Base-by-base conservation (phyloP, 2,888 invertebrate species). In the Agrotis clavis region DNA sequence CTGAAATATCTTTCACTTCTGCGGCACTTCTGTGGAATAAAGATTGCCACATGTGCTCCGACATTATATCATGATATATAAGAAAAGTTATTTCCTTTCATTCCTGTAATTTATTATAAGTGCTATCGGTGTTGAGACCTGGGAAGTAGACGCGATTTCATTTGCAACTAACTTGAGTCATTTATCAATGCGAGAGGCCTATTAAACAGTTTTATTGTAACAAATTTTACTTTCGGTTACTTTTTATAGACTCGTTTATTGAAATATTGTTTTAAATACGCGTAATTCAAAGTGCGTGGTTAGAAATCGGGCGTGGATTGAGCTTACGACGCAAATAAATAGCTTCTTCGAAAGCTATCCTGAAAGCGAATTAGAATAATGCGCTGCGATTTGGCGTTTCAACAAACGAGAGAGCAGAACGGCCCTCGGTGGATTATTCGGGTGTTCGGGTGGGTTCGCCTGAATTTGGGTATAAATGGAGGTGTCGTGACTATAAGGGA, bases 311-410 rank as follows among this genome's bases (percentile, higher is more conserved):
- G 72, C 73, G 67, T 85, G 87, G 90, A 92, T 92, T 90, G 89
- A 89, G 91, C 93, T 94, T 94, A 93, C 92, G 86, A 88, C 89
- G 90, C 91, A 93, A 95, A 95, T 94, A 95, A 95, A 95, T 95
- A 94, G 94, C 94, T 94, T 92, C 93, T 95, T 95, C 93, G 91
- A 93, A 94, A 96, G 95, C 95, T 93, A 95, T 95, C 93, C 92
- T 89, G 92, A 92, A 93, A 92, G 92, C 93, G 93, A 95, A 96
- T 96, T 96, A 96, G 95, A 96, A 96, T 96, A 96, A 96, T 96
- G 95, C 92, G 90, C 92, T 92, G 90, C 94, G 95, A 96, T 96
- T 96, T 95, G 93, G 94, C 93, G 90, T 95, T 95, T 94, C 95
- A 93, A 95, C 96, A 94, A 95, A 94, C 94, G 94, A 94, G 94